These are phyloP conservation scores for Cecidostiba fungosa DNA, from an alignment of 2,888 invertebrate species.

Conservation along the genomic window DNA sequence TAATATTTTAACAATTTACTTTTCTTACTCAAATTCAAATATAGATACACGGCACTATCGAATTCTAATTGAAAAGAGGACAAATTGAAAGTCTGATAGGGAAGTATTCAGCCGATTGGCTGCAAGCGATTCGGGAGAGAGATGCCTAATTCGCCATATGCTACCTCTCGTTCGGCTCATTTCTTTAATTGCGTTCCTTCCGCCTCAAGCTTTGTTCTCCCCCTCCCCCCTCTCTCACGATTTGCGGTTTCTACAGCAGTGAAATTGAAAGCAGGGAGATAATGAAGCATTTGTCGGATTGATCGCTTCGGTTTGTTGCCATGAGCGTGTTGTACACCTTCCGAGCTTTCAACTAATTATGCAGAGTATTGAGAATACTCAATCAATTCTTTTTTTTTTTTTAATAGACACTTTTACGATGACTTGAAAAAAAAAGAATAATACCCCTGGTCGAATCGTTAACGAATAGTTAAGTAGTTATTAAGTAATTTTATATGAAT, in stretches of 20 bases:
- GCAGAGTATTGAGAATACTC: too few species aligned
- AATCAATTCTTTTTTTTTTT: neutral
- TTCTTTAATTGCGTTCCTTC: slow-evolving; percentile 52
- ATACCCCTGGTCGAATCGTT: too few species aligned
- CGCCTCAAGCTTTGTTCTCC: neutral
- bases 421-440: too few species aligned
- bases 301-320: neutral
- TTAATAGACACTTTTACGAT: neutral
- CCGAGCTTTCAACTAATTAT: neutral
- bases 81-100: neutral
- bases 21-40: too few species aligned
- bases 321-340: neutral
- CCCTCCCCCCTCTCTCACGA: neutral
- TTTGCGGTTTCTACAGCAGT: too few species aligned
- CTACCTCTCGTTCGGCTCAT: slow-evolving; percentile 7
- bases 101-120: neutral
- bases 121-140: neutral
- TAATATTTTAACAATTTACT: too few species aligned
- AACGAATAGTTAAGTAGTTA: too few species aligned
- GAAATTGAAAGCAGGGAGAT: slow-evolving; percentile 3
- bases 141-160: slow-evolving; percentile 15
- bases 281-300: slow-evolving; percentile 24
- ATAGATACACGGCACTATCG: neutral
- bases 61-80: neutral
- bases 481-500: too few species aligned